These are phyloP conservation scores for Excalfactoria chinensis DNA, from an alignment of 2,113 vertebrate genomes.

Conservation along the genomic window DNA sequence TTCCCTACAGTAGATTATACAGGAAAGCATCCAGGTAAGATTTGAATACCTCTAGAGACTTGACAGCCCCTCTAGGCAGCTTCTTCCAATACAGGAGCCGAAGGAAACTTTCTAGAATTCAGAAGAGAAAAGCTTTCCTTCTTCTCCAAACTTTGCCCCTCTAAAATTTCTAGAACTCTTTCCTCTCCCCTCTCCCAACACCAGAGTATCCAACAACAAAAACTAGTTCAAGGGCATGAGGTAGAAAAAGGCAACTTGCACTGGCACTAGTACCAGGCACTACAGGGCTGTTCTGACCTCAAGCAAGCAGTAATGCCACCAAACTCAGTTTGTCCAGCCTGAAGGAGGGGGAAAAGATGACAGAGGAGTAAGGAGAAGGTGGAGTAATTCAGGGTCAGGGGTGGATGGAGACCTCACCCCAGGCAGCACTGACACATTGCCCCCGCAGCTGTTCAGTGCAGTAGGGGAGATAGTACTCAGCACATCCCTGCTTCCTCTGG, in stretches of 20 bases:
- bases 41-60: not conserved
- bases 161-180: not conserved
- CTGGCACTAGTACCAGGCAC: not conserved
- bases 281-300: not conserved
- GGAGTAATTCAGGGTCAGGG: accelerated
- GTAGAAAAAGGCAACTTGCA: not conserved
- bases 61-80: not conserved
- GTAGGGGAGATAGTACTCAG: not conserved
- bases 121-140: not conserved
- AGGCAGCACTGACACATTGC: accelerated
- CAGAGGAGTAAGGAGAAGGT: not conserved
- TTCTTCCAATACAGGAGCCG: not conserved
- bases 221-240: not conserved
- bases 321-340: not conserved
- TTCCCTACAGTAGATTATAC: not conserved
- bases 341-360: not conserved
- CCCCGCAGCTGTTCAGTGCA: not conserved
- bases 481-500: not conserved
- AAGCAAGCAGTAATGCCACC: accelerated
- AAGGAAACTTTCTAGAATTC: not conserved
- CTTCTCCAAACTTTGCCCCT: not conserved
- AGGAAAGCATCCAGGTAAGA: not conserved
- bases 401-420: not conserved
- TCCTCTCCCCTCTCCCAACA: not conserved
- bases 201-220: not conserved